Evolutionary conservation across 1,140 invertebrate genomes (phyloP), one percentile per base, ranked within the genome.

Genomic region (Papilio aristodemus): DNA sequence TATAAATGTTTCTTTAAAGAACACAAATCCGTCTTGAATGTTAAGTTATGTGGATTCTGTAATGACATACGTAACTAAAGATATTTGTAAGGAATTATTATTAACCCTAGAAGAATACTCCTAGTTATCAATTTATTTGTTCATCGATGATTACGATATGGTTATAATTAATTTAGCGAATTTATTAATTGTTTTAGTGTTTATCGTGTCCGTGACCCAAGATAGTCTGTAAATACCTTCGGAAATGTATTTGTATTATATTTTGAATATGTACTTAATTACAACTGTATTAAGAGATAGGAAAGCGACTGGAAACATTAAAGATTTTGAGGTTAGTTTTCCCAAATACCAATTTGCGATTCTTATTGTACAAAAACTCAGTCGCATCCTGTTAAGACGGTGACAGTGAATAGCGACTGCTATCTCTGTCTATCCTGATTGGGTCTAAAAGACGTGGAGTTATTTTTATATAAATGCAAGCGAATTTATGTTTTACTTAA

Each of bases 51-150:
- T 78, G 78, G 84, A 86, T 86, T 85, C 79, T 78, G 73, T 76
- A 77, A 73, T 83, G 80, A 85, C 81, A 85, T 88, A 90, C 88
- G 88, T 89, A 90, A 89, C 81, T 90, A 89, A 84, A 80, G 60
- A 79, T 86, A 89, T 84, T 75, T 79, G 50, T 90, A 90, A 90
- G 85, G 84, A 62, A 82, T 85, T 87, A 84, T 77, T 77, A 80
- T 76, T 88, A 88, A 88, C 80, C 84, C 70, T 83, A 89, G 82
- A 80, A 74, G 68, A 84, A 79, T 83, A 83, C 79, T 76, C 76
- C 73, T 87, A 88, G 84, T 79, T 81, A 84, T 78, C 75, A 79
- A 77, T 79, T 84, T 80, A 67, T 88, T 84, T 83, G 80, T 88
- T 88, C 73, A 80, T 85, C 76, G 60, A 75, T 78, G 10, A 1